Conservation (phyloP, 2,113 vertebrate genomes). For the Sylvietta virens region DNA sequence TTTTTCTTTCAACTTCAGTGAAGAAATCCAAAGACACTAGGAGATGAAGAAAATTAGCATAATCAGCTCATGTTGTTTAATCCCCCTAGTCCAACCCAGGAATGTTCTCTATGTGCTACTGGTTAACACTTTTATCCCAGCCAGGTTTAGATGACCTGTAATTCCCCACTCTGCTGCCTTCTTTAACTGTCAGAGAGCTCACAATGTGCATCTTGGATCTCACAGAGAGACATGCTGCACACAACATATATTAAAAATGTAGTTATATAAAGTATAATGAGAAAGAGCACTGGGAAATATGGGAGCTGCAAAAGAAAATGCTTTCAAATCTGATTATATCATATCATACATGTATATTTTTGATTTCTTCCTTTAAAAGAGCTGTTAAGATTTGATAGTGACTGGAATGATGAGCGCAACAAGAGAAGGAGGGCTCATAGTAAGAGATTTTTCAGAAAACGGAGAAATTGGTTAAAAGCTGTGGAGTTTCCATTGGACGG, state of each 20-base stretch:
- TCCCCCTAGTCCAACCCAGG: neutral
- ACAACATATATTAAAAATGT: neutral
- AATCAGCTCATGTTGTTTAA: slow-evolving; percentile 40
- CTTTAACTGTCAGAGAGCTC: neutral
- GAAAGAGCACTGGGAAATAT: neutral
- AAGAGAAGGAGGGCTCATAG: neutral
- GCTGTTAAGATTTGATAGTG: neutral
- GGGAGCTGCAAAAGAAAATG: neutral
- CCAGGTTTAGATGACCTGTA: neutral
- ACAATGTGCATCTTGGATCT: neutral
- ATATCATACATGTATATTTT: neutral
- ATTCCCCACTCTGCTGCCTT: neutral
- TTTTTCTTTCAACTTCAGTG: neutral
- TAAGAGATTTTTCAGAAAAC: neutral
- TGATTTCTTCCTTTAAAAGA: neutral
- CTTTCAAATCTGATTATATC: neutral
- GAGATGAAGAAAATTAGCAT: slow-evolving; percentile 45
- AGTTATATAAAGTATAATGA: neutral
- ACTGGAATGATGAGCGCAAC: accelerated
- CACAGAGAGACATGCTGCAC: neutral
- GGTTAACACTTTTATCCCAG: slow-evolving; percentile 5
- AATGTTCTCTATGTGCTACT: neutral
- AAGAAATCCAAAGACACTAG: slow-evolving; percentile 4
- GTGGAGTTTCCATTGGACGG: neutral
- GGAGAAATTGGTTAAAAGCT: neutral